These are phyloP conservation scores for Stomorhina lunata DNA, from an alignment of 2,888 invertebrate species.

Conservation along the genomic window DNA sequence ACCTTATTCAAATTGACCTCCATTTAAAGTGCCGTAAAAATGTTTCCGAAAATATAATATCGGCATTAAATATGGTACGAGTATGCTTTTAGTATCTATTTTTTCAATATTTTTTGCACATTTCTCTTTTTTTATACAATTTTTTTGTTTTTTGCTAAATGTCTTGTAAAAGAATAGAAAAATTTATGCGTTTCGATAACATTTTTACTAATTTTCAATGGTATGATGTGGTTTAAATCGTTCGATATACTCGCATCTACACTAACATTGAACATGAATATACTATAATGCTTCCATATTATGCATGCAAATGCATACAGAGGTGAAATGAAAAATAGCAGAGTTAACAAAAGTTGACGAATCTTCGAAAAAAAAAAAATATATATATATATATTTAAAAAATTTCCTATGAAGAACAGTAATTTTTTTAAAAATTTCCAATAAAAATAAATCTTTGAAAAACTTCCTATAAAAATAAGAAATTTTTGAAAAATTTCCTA, in stretches of 20 bases:
- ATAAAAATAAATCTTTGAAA: too few species aligned
- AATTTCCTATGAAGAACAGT: too few species aligned
- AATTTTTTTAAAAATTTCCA: too few species aligned
- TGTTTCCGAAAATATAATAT: slow-evolving; percentile 16
- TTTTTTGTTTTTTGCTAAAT: slow-evolving; percentile 11
- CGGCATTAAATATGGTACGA: too few species aligned
- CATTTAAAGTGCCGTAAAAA: slow-evolving; percentile 49
- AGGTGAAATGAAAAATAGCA: slow-evolving; percentile 1
- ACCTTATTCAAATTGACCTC: slow-evolving; percentile 45
- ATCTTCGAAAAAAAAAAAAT: too few species aligned
- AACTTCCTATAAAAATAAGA: too few species aligned
- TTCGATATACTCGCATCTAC: slow-evolving; percentile 29
- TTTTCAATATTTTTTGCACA: not conserved
- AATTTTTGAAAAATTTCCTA: too few species aligned
- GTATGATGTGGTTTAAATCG: slow-evolving; percentile 55
- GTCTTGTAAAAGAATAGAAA: slow-evolving; percentile 52
- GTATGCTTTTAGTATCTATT: slow-evolving; percentile 25
- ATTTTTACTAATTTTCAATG: slow-evolving; percentile 59
- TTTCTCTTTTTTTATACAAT: not conserved
- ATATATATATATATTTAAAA: too few species aligned
- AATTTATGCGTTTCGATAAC: slow-evolving; percentile 64
- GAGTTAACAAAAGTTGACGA: too few species aligned
- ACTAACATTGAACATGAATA: not conserved
- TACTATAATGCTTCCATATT: slow-evolving; percentile 5
- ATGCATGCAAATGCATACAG: slow-evolving; percentile 19